phyloP scores from a whole-genome alignment of 2,797 vertebrate species.

The Cuculus canorus region DNA sequence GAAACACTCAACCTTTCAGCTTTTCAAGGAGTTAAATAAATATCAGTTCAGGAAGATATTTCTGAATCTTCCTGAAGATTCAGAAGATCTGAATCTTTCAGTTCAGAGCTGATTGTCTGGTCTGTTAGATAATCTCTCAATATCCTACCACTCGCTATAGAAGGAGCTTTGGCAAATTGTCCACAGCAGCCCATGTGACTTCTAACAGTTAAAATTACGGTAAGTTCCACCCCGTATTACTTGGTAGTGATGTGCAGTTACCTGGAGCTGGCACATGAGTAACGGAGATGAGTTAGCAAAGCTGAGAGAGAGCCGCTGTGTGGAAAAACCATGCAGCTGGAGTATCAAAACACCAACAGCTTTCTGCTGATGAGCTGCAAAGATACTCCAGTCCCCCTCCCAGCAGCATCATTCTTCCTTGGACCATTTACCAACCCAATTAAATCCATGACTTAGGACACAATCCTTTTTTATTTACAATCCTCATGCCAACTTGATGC shows the following conservation, averaged over 20 bases:
- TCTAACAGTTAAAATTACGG: not conserved
- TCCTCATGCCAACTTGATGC: not conserved
- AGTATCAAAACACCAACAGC: not conserved
- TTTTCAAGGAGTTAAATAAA: not conserved
- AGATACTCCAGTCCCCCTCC: not conserved
- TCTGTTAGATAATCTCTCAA: not conserved
- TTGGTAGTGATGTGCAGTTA: not conserved
- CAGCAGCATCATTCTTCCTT: not conserved
- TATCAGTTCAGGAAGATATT: not conserved
- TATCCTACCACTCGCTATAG: not conserved
- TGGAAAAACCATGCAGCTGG: not conserved
- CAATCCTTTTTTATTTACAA: not conserved
- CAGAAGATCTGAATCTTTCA: no score
- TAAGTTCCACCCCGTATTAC: not conserved
- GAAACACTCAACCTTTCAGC: not conserved
- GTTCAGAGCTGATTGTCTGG: not conserved
- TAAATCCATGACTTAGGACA: not conserved
- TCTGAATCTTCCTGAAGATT: no score
- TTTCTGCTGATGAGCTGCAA: not conserved
- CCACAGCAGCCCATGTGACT: not conserved
- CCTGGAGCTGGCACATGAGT: not conserved
- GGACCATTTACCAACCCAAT: not conserved
- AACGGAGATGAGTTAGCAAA: not conserved
- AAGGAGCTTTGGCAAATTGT: not conserved
- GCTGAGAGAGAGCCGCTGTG: not conserved